phyloP scores from a whole-genome alignment of 2,797 vertebrate species.

The Kryptopterus vitreolus region DNA sequence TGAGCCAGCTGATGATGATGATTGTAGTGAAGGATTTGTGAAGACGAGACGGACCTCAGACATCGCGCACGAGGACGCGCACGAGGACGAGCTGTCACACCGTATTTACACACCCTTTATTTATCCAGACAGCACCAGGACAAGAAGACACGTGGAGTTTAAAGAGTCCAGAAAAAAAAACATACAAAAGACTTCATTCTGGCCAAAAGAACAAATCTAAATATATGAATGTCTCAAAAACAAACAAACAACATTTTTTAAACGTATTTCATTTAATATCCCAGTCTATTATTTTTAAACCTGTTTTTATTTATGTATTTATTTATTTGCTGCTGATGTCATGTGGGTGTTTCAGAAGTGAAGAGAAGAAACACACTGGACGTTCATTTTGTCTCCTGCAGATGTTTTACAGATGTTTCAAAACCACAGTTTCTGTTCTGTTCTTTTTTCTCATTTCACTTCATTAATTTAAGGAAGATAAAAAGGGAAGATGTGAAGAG shows the following conservation, averaged over 20 bases:
- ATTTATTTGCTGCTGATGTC: background rate
- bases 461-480: constrained; percentile 14
- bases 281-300: constrained; percentile 38
- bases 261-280: constrained; percentile 53
- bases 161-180: too few species aligned
- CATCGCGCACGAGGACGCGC: background rate
- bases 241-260: constrained; percentile 43
- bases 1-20: background rate
- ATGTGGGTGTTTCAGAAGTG: background rate
- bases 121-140: background rate
- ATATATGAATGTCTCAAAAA: constrained; percentile 66
- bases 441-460: constrained; percentile 43
- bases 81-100: too few species aligned
- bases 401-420: constrained; percentile 24
- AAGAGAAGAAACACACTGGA: constrained; percentile 1
- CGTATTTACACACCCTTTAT: background rate
- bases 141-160: background rate
- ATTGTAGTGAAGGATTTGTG: background rate
- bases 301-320: constrained; percentile 48
- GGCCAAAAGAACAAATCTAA: constrained; percentile 39
- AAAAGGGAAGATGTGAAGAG: background rate
- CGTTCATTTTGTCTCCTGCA: constrained; percentile 45
- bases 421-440: constrained; percentile 35
- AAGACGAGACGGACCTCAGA: background rate
- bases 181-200: background rate